Conservation (phyloP, 2,888 invertebrate genomes). For the Thyatira batis region DNA sequence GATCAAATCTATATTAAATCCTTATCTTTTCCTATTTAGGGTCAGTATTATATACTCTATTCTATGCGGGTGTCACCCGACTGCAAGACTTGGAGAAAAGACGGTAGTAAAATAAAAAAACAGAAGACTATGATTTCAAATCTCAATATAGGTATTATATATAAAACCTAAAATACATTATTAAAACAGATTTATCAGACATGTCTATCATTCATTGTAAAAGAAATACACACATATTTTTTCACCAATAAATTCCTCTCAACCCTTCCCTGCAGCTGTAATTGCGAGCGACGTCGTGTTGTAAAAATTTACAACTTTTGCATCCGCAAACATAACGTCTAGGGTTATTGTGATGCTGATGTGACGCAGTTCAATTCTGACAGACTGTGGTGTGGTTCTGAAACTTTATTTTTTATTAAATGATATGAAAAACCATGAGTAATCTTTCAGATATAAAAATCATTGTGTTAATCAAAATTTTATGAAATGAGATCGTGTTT, state of each 20-base stretch:
- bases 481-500: too few species aligned
- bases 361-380: conserved; percentile 53
- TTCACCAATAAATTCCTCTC: conserved; percentile 24
- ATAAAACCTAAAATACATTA: not conserved
- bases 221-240: conserved; percentile 19
- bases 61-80: too few species aligned
- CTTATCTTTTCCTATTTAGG: too few species aligned
- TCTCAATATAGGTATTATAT: too few species aligned
- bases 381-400: conserved; percentile 51
- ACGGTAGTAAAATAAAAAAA: too few species aligned
- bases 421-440: too few species aligned
- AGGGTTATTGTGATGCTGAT: conserved; percentile 72
- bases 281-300: conserved; percentile 59
- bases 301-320: conserved; percentile 77
- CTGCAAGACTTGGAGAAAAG: too few species aligned
- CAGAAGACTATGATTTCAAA: too few species aligned
- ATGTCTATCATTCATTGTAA: not conserved
- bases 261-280: conserved; percentile 57
- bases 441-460: too few species aligned
- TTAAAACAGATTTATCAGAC: not conserved
- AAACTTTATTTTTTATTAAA: conserved; percentile 30
- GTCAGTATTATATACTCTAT: too few species aligned
- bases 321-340: conserved; percentile 64
- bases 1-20: too few species aligned
- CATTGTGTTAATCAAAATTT: too few species aligned